Conservation (phyloP, 2,113 vertebrate species). For the Tetraodon nigroviridis region DNA sequence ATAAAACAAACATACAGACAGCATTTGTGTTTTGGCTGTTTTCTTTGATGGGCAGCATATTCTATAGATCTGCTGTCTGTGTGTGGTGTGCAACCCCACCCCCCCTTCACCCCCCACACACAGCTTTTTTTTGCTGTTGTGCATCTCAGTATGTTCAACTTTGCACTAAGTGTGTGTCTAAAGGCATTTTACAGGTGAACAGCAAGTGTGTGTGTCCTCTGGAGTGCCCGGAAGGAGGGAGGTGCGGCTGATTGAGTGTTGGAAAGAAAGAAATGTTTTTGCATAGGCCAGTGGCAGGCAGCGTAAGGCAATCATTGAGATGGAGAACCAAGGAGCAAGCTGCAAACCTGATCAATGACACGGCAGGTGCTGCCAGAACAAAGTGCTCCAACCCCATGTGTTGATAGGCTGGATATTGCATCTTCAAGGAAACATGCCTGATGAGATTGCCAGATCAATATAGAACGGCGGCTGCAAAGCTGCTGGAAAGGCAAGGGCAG, state of each 20-base stretch:
- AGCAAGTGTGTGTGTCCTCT: neutral
- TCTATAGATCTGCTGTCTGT: conserved; percentile 4
- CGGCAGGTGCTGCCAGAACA: conserved; percentile 54
- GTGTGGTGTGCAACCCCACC: no score
- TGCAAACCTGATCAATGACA: conserved; percentile 66
- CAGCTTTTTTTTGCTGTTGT: conserved; percentile 23
- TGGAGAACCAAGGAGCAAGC: conserved; percentile 21
- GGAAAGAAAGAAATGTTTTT: conserved; percentile 17
- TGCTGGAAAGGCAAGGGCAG: conserved; percentile 26
- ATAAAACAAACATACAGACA: conserved; percentile 27
- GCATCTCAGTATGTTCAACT: conserved; percentile 12
- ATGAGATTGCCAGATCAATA: conserved; percentile 76
- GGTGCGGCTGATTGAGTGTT: conserved; percentile 3
- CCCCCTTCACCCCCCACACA: no score
- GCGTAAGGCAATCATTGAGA: conserved; percentile 19
- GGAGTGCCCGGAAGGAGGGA: conserved; percentile 13
- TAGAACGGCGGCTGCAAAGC: conserved; percentile 41
- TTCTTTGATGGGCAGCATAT: conserved; percentile 2
- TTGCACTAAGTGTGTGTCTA: conserved; percentile 20
- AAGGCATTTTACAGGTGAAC: neutral
- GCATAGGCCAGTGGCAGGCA: conserved; percentile 29
- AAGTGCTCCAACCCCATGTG: conserved; percentile 58
- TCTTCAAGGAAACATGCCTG: conserved; percentile 75
- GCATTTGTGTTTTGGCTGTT: conserved; percentile 9
- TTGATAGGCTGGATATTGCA: conserved; percentile 75